Evolutionary conservation across 2,797 vertebrate species (phyloP).

Genomic region (Anniella stebbinsi): DNA sequence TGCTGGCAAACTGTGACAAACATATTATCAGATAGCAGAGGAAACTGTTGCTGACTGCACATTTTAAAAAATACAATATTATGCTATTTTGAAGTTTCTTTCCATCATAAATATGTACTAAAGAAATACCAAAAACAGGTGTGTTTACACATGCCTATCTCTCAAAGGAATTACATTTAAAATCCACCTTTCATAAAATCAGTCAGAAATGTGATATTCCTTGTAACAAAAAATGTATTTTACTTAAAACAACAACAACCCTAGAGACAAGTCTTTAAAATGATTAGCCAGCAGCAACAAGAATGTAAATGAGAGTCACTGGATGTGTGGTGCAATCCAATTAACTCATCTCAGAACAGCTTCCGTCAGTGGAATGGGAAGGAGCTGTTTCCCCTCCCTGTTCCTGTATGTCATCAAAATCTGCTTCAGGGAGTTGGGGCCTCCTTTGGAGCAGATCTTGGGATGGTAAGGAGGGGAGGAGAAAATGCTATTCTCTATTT

Average conservation of each 20-base stretch:
- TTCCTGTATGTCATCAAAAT: too few species aligned
- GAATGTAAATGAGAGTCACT: not conserved
- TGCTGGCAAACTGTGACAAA: constrained; percentile 35
- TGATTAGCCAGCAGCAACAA: not conserved
- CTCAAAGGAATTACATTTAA: constrained; percentile 4
- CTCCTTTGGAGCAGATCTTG: too few species aligned
- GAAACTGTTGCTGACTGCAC: constrained; percentile 31
- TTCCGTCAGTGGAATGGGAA: too few species aligned
- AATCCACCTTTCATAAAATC: constrained; percentile 16
- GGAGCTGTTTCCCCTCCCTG: too few species aligned
- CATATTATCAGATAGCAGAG: constrained; percentile 19
- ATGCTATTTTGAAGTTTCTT: not conserved
- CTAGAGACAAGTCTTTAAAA: not conserved
- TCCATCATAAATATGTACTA: constrained; percentile 26
- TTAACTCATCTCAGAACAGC: too few species aligned
- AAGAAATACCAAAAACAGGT: constrained; percentile 1
- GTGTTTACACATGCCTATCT: not conserved
- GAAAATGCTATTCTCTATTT: not conserved
- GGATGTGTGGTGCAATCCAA: too few species aligned
- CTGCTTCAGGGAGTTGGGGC: too few species aligned
- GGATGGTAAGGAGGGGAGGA: too few species aligned
- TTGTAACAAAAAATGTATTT: constrained; percentile 33
- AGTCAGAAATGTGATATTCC: constrained; percentile 23
- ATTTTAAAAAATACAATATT: constrained; percentile 32
- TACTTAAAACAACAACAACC: not conserved